phyloP scores from a whole-genome alignment of 2,888 invertebrate genomes.

The Pharmacophagus antenor region DNA sequence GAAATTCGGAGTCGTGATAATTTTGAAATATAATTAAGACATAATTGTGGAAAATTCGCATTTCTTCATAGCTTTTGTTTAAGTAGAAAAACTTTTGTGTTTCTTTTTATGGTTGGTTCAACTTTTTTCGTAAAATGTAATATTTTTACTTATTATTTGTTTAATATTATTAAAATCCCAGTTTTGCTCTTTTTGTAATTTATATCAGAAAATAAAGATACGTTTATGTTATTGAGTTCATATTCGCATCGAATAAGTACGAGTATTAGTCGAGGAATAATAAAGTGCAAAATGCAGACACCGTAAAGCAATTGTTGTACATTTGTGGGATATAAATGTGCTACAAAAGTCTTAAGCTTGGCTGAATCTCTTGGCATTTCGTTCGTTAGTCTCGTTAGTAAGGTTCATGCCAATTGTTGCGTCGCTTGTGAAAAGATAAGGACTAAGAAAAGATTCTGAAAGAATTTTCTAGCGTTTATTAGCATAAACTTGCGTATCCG shows the following conservation, averaged over 20 bases:
- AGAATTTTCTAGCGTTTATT: not conserved
- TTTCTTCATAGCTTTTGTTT: no score
- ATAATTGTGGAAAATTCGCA: no score
- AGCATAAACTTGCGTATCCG: not conserved
- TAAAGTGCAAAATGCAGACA: not conserved
- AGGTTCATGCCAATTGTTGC: not conserved
- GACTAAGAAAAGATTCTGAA: not conserved
- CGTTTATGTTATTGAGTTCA: not conserved
- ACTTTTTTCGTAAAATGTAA: no score
- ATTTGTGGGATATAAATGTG: constrained; percentile 8
- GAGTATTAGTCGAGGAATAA: not conserved
- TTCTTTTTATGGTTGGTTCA: no score
- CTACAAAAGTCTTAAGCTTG: constrained; percentile 1
- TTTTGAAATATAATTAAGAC: no score
- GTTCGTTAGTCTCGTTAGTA: constrained; percentile 4
- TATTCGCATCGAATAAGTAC: not conserved
- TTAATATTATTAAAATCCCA: no score
- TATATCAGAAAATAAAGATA: not conserved
- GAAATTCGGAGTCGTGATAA: no score
- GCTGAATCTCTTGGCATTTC: constrained; percentile 8
- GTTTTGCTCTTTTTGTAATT: not conserved
- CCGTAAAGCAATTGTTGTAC: constrained; percentile 4
- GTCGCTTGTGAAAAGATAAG: constrained; percentile 2
- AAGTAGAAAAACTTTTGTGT: no score
- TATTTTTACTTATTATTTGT: no score